Base-by-base conservation (phyloP, 2,797 vertebrate species). In the Acridotheres tristis region DNA sequence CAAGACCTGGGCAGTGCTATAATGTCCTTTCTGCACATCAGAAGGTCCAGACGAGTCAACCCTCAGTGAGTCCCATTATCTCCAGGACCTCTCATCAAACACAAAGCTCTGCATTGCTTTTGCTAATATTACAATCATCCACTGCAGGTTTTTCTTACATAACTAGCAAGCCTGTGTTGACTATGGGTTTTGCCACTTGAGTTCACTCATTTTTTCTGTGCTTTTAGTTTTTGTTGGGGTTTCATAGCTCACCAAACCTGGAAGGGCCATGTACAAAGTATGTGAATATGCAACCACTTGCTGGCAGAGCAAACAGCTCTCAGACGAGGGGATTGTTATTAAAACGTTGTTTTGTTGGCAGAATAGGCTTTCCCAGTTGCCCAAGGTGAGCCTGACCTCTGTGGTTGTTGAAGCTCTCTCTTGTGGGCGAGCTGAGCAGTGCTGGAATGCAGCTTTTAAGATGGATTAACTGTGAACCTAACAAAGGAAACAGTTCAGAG, bases 321-420 rank as follows among this genome's bases (percentile, higher is more conserved):
- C 73, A 55, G 59, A 40, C 40, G 69, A 53, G 43, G 69, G 57
- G 36, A 67, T 30, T 86, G 85, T 75, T 84, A 67, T 40, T 86
- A 85, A 89, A 76, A 88, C 1, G 1, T 72, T 66, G 36, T 67
- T 95, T 72, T 84, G 32, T 81, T 91, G 76, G 69, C 73, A 95
- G 62, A 93, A 83, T 65, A 72, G 51, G 45, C 76, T 88, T 91
- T 90, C 50, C 61, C 62, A n/a, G 81, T 82, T 83, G 89, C 72
- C 62, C 81, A 93, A 91, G 79, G 89, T 58, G 43, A 95, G 23
- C 48, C 58, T 83, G 69, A 90, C 69, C 85, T 84, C 66, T 84
- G 66, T 78, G 69, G 58, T 75, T 45, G 25, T 78, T 81, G 76
- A 88, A 94, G 43, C 55, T 86, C 51, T 80, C 48, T 92, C 34